Conservation (phyloP, 2,888 invertebrate genomes). For the Ophion ventricosus region DNA sequence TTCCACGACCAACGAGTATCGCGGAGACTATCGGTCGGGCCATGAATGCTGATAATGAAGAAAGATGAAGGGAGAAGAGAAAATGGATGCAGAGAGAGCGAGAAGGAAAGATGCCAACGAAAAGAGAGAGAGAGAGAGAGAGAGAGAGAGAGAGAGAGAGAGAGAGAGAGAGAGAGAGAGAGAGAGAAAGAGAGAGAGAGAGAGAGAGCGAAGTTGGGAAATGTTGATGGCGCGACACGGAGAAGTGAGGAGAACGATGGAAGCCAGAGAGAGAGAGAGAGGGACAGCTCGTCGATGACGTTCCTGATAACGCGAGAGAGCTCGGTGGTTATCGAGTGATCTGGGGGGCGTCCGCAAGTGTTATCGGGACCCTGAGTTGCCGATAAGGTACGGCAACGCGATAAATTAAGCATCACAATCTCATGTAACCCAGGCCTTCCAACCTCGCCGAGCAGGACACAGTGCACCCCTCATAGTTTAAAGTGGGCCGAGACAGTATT, state of each 20-base stretch:
- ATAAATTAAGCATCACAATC: slow-evolving; percentile 76
- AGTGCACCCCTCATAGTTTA: slow-evolving; percentile 35
- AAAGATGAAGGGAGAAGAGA: slow-evolving; percentile 32
- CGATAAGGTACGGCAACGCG: slow-evolving; percentile 77
- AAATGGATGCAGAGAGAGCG: slow-evolving; percentile 19
- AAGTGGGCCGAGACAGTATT: slow-evolving; percentile 30
- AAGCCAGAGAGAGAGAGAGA: slow-evolving; percentile 37
- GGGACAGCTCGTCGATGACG: slow-evolving; percentile 74
- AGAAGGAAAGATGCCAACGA: not conserved
- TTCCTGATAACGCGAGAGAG: slow-evolving; percentile 70
- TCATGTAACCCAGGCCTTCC: slow-evolving; percentile 82
- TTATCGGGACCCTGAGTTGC: slow-evolving; percentile 76
- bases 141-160: slow-evolving; percentile 15
- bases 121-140: slow-evolving; percentile 22
- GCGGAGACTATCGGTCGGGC: slow-evolving; percentile 48
- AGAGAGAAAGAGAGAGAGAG: slow-evolving; percentile 11
- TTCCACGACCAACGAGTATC: slow-evolving; percentile 39
- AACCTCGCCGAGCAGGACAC: slow-evolving; percentile 64
- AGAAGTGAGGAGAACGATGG: slow-evolving; percentile 46
- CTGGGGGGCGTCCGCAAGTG: slow-evolving; percentile 82
- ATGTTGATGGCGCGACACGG: slow-evolving; percentile 57
- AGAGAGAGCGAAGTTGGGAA: slow-evolving; percentile 32
- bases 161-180: slow-evolving; percentile 8
- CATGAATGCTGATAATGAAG: slow-evolving; percentile 55
- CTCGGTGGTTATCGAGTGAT: slow-evolving; percentile 80